These are phyloP conservation scores for Ciona savignyi DNA, from an alignment of 23 tunicate species.

Conservation along the genomic window DNA sequence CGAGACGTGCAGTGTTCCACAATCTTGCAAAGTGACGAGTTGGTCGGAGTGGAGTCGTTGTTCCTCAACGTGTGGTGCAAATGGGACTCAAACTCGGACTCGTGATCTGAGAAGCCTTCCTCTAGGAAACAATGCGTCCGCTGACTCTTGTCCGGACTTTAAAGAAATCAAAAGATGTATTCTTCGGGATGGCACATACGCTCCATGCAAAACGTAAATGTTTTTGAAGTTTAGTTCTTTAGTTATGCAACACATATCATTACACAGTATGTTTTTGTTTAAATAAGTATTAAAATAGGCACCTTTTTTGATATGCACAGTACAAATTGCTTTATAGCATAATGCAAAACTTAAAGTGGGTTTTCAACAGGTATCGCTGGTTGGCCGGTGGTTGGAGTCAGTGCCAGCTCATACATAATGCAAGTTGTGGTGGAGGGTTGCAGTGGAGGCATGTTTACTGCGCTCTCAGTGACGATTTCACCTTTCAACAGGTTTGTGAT, in stretches of 20 bases:
- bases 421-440: conserved; percentile 73
- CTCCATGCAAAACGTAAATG: not conserved
- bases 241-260: too few relatives aligned
- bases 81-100: conserved; percentile 56
- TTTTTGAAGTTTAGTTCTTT: not conserved
- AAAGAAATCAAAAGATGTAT: conserved; percentile 13
- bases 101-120: conserved; percentile 38
- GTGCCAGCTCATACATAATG: conserved; percentile 28
- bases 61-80: conserved; percentile 23
- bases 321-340: too few relatives aligned
- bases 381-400: conserved; percentile 52
- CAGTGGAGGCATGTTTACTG: conserved; percentile 62
- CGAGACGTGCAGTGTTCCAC: conserved; percentile 47
- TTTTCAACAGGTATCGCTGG: conserved; percentile 53
- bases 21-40: conserved; percentile 26
- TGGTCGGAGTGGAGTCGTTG: conserved; percentile 71
- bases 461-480: conserved; percentile 21
- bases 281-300: too few relatives aligned
- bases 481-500: conserved; percentile 19
- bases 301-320: too few relatives aligned
- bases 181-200: not conserved
- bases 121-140: conserved; percentile 15
- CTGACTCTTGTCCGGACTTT: conserved; percentile 41
- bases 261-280: too few relatives aligned
- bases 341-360: too few relatives aligned